Base-by-base conservation (phyloP, 2,113 vertebrate species). In the Sitta europaea region DNA sequence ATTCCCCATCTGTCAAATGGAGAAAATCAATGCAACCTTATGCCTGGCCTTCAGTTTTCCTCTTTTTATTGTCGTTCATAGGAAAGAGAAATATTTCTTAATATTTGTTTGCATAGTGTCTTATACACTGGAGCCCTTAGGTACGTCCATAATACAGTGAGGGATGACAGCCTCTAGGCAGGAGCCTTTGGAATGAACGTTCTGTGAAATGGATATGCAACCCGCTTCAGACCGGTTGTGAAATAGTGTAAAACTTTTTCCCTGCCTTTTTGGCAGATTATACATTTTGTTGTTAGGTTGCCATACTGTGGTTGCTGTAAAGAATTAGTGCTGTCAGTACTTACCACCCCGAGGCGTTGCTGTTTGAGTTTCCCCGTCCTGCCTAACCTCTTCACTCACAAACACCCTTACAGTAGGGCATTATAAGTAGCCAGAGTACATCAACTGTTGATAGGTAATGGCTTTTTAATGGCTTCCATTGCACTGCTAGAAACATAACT, bases 401-500 rank as follows among this genome's bases (percentile, higher is more conserved):
- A 93, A 78, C 67, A 76, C 31, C 25, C 54, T 31, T 20, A 10
- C 42, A 66, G 54, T 0, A 53, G 29, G 27, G 55, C 78, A 62
- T 47, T 83, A 3, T 17, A 45, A 54, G 63, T 83, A 89, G 45
- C 51, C 63, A 47, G 29, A 4, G 3, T 66, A 48, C 31, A 48
- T 79, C 85, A 88, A 10, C 62, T 88, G 10, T 55, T 83, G 81
- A 31, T 76, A 88, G 74, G 33, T 88, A 88, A 88, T 83, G 68
- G 59, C 35, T 88, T 95, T 91, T 94, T 92, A 94, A 94, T 86
- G 89, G 78, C 54, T 94, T 95, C 61, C n/a, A 43, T 51, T 79
- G 74, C 66, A 58, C 54, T 66, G 35, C 45, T 76, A 35, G 84
- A 82, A 82, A 51, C 86, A 86, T 18, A 75, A 53, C 45, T 90